Evolutionary conservation across 2,113 vertebrate species (phyloP).

Genomic region (Sigmodon hispidus): DNA sequence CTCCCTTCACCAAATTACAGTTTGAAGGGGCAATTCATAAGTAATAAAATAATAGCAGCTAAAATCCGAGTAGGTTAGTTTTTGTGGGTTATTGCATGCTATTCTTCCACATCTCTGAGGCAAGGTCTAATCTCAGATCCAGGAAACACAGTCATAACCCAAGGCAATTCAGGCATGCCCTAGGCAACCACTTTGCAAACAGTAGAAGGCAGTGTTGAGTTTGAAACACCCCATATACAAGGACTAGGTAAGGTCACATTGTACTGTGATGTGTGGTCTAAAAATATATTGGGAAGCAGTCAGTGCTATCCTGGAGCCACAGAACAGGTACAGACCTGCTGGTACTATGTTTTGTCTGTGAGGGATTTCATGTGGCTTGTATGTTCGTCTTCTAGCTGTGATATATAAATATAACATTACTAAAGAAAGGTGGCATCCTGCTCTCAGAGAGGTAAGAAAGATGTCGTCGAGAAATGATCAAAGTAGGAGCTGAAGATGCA

Average conservation of each 20-base stretch:
- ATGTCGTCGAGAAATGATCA: neutral
- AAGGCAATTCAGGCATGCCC: fast-evolving
- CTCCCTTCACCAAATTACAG: neutral
- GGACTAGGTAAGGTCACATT: neutral
- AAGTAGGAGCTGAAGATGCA: neutral
- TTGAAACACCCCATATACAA: too few relatives aligned
- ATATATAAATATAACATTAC: neutral
- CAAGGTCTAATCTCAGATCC: neutral
- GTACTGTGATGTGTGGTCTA: neutral
- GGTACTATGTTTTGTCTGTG: neutral
- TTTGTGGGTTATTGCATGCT: neutral
- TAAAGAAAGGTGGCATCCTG: neutral
- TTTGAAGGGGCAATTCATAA: conserved; percentile 16
- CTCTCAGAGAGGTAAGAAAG: neutral
- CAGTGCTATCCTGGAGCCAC: neutral
- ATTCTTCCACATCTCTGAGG: neutral
- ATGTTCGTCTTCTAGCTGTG: neutral
- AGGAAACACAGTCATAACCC: neutral
- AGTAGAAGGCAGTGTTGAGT: too few relatives aligned
- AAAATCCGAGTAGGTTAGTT: neutral
- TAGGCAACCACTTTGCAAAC: neutral
- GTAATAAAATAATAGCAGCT: neutral
- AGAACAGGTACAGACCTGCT: neutral
- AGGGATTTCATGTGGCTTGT: neutral
- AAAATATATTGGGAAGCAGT: neutral